phyloP scores from a whole-genome alignment of 2,113 vertebrate genomes.

The Ardeotis arabs region DNA sequence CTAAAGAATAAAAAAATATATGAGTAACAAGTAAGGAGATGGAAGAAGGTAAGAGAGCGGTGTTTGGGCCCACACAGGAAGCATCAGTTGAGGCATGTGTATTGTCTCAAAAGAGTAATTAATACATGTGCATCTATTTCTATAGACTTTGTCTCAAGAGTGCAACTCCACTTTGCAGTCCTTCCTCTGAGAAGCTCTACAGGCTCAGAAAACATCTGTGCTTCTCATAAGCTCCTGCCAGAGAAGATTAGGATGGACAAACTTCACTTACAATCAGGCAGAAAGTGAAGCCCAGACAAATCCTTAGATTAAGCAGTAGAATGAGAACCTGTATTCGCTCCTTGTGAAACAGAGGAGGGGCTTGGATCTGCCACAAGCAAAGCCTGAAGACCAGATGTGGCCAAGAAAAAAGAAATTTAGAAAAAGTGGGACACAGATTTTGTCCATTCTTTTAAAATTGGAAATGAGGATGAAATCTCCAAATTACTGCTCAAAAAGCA shows the following conservation, averaged over 20 bases:
- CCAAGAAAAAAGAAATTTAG: background rate
- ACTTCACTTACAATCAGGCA: background rate
- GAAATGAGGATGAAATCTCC: background rate
- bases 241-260: constrained; percentile 28
- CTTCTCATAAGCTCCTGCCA: background rate
- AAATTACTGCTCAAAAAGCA: background rate
- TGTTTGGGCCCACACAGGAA: background rate
- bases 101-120: background rate
- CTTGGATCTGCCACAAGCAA: background rate
- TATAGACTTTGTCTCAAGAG: background rate
- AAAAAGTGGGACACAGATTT: background rate
- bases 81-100: background rate
- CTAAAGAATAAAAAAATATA: background rate
- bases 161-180: background rate
- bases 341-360: background rate
- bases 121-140: background rate
- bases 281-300: constrained; percentile 26
- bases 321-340: background rate
- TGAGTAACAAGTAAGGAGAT: background rate
- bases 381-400: background rate
- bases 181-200: background rate
- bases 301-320: background rate
- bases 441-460: background rate
- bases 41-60: background rate
- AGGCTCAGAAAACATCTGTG: constrained; percentile 13